phyloP scores from a whole-genome alignment of 2,888 invertebrate genomes.

The Nycteola revayana region DNA sequence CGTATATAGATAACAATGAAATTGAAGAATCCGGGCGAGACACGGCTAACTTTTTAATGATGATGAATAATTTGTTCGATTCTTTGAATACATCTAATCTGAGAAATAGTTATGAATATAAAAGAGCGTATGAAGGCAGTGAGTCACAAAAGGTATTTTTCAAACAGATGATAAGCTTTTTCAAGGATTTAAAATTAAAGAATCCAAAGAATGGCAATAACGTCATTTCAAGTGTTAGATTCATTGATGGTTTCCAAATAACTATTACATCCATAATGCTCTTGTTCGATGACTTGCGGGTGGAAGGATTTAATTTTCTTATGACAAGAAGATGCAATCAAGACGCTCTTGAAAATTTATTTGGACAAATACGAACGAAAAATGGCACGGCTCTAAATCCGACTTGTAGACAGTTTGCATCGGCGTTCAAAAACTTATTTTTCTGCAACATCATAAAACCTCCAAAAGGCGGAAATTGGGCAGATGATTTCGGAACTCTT shows the following conservation, averaged over 20 bases:
- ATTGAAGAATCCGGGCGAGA: conserved; percentile 2
- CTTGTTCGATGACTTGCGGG: conserved; percentile 10
- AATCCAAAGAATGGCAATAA: neutral
- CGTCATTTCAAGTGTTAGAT: neutral
- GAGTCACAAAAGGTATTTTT: conserved; percentile 3
- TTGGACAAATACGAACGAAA: conserved; percentile 1
- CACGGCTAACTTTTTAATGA: conserved; percentile 11
- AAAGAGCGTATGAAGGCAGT: conserved; percentile 27
- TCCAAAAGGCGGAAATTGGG: conserved; percentile 10
- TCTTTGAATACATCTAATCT: neutral
- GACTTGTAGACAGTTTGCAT: conserved; percentile 3
- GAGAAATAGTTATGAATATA: neutral
- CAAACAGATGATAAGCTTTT: conserved; percentile 3
- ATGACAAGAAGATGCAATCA: neutral
- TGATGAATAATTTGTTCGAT: conserved; percentile 25
- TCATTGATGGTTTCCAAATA: conserved; percentile 8
- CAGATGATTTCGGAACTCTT: too few relatives aligned
- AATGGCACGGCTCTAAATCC: neutral
- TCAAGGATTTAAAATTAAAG: conserved; percentile 1
- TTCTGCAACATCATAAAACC: conserved; percentile 9
- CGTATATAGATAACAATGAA: conserved; percentile 5
- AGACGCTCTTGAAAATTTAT: neutral
- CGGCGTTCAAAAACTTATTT: conserved; percentile 1
- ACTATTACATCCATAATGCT: conserved; percentile 10
- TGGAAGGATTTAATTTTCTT: conserved; percentile 4